Evolutionary conservation across 2,888 invertebrate species (phyloP).

Genomic region (Drosophila falleni): DNA sequence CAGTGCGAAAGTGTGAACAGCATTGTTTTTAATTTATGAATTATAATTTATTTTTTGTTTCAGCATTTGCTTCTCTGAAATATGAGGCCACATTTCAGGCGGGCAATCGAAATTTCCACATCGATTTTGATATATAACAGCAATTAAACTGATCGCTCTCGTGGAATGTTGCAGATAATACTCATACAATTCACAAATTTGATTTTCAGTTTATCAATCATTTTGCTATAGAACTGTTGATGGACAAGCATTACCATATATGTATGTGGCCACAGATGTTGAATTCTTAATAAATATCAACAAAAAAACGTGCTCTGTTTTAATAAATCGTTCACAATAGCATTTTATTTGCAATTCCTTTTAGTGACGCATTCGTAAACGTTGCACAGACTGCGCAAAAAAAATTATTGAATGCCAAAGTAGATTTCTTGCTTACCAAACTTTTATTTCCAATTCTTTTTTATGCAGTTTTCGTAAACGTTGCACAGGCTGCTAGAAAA

Average conservation of each 20-base stretch:
- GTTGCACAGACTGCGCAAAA: background rate
- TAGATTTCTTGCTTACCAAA: too few species aligned
- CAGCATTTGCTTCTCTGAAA: conserved; percentile 23
- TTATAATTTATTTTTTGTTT: conserved; percentile 66
- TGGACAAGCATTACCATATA: conserved; percentile 42
- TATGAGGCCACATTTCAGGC: conserved; percentile 54
- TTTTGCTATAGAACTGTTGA: conserved; percentile 38
- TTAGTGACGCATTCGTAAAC: background rate
- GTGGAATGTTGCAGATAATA: conserved; percentile 60
- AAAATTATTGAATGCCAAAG: background rate
- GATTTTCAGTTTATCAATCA: conserved; percentile 68
- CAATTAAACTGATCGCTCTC: conserved; percentile 51
- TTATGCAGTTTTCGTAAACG: background rate
- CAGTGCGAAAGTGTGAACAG: conserved; percentile 50
- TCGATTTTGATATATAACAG: conserved; percentile 62
- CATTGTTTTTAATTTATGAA: conserved; percentile 72
- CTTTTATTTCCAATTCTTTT: too few species aligned
- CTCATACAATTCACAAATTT: conserved; percentile 19
- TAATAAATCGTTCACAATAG: background rate
- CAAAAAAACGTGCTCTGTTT: background rate
- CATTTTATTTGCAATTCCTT: background rate
- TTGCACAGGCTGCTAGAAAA: background rate
- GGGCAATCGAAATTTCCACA: conserved; percentile 36
- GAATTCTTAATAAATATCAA: background rate
- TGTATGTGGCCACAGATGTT: conserved; percentile 32